Evolutionary conservation across 2,888 invertebrate genomes (phyloP).

Genomic region (Prenolepis imparis): DNA sequence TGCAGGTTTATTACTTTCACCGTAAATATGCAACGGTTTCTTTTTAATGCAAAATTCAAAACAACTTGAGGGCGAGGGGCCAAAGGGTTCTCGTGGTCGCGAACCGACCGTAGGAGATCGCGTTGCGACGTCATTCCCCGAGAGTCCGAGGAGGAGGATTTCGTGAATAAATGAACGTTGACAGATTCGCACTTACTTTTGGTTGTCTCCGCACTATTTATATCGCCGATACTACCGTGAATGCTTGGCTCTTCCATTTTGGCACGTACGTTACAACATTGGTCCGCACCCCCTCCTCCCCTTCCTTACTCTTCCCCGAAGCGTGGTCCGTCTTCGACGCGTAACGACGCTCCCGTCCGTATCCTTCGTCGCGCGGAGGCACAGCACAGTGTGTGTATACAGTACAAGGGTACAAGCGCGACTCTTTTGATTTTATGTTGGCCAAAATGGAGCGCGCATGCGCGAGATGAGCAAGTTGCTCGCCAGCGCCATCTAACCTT

Average conservation of each 20-base stretch:
- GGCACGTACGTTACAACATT: constrained; percentile 83
- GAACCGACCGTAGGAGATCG: not conserved
- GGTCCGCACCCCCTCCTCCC: constrained; percentile 67
- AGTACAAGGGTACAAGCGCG: not conserved
- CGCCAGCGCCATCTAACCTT: not conserved
- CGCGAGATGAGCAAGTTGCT: not conserved
- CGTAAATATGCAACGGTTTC: constrained; percentile 1
- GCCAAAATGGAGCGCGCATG: not conserved
- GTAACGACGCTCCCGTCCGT: constrained; percentile 63
- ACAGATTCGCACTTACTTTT: constrained; percentile 83
- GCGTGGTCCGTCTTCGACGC: constrained; percentile 52
- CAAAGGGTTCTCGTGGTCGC: not conserved
- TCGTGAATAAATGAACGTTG: constrained; percentile 58
- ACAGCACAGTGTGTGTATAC: too few relatives aligned
- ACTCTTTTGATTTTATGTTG: constrained; percentile 3
- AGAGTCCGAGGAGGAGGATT: not conserved
- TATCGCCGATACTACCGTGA: constrained; percentile 86
- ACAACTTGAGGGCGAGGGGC: not conserved
- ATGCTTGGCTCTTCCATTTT: constrained; percentile 86
- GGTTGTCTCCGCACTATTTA: constrained; percentile 85
- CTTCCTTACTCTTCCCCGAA: constrained; percentile 60
- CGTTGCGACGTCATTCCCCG: constrained; percentile 3
- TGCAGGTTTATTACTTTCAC: not conserved
- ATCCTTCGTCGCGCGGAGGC: constrained; percentile 67
- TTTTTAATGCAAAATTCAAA: not conserved